These are phyloP conservation scores for Sander lucioperca DNA, from an alignment of 2,113 vertebrate genomes.

Conservation along the genomic window DNA sequence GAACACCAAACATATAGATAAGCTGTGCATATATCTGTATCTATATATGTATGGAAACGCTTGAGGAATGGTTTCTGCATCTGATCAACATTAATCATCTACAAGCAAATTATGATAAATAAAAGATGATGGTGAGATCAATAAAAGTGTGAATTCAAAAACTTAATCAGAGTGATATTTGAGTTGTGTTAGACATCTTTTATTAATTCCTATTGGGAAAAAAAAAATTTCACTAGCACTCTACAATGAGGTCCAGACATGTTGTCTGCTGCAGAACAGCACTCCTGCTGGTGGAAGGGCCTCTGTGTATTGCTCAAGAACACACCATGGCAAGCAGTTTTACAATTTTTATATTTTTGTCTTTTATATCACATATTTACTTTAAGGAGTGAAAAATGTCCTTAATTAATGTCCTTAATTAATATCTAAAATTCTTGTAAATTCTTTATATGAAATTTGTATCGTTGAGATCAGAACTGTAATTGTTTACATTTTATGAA, in stretches of 20 bases:
- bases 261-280: not conserved
- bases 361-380: not conserved
- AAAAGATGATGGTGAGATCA: slow-evolving; percentile 9
- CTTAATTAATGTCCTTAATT: not conserved
- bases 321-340: not conserved
- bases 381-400: not conserved
- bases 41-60: not conserved
- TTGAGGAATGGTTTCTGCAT: not conserved
- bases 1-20: slow-evolving; percentile 10
- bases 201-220: slow-evolving; percentile 21
- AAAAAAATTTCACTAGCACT: not conserved
- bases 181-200: slow-evolving; percentile 16
- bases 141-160: not conserved
- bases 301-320: not conserved
- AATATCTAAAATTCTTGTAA: not conserved
- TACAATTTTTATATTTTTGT: not conserved
- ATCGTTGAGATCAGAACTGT: not conserved
- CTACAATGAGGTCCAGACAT: not conserved
- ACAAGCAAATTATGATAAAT: slow-evolving; percentile 2
- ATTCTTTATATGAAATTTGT: not conserved
- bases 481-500: not conserved
- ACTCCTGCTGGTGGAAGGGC: not conserved
- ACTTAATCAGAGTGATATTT: slow-evolving; percentile 4
- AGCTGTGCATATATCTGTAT: not conserved
- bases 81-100: not conserved